A percentile compares a stretch with the other conserved stretches of the same genome.
Conservation (phyloP, 2,113 vertebrate species). For the Notarius quadriscutis region DNA sequence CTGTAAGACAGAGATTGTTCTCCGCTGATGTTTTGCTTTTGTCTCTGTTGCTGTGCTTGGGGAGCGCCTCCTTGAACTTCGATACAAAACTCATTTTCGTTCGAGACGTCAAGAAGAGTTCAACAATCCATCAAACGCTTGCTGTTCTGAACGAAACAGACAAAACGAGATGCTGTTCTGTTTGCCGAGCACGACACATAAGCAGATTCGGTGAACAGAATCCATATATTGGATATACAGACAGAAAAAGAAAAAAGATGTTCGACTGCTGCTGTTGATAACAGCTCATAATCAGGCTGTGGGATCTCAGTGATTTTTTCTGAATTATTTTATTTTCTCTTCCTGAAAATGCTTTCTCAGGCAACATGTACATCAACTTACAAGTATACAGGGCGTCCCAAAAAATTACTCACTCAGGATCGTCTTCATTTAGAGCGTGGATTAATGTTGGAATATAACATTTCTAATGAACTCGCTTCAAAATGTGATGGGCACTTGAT, state of each 20-base stretch:
- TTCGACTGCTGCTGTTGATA: no score
- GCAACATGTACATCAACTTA: not conserved
- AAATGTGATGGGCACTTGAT: no score
- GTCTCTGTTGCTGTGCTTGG: not conserved
- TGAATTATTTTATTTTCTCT: not conserved
- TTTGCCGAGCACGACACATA: not conserved
- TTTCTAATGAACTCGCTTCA: no score
- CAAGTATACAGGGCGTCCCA: no score
- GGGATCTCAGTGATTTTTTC: not conserved
- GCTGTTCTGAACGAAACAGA: not conserved
- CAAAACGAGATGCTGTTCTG: not conserved
- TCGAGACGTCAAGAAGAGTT: not conserved
- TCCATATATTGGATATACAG: not conserved
- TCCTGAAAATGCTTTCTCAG: not conserved
- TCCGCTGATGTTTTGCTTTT: slow-evolving; percentile 9
- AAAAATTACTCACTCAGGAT: no score
- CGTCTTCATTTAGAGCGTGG: no score
- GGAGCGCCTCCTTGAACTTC: slow-evolving; percentile 7
- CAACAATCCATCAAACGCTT: not conserved
- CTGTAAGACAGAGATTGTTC: slow-evolving; percentile 11
- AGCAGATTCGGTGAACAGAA: not conserved
- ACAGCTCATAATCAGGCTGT: not conserved
- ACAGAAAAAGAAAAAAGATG: no score
- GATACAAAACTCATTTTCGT: not conserved
- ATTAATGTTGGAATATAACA: no score